Percentiles rank a stretch among this genome's conserved stretches.
These are phyloP conservation scores for Colistium nudipinnis DNA, from an alignment of 2,113 vertebrate genomes.

Conservation along the genomic window DNA sequence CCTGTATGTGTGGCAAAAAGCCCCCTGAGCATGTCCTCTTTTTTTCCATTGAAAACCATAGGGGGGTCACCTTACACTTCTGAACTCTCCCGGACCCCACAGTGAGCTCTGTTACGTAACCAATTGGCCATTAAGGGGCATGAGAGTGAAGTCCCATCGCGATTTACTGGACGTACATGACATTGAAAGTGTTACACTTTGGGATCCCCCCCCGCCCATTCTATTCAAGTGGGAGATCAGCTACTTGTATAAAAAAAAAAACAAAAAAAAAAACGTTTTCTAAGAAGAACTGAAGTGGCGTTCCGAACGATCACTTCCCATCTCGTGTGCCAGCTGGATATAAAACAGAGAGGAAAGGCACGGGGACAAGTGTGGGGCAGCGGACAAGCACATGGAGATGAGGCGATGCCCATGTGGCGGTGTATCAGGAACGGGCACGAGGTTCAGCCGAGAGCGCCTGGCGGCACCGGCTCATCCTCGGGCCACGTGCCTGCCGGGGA, in stretches of 20 bases:
- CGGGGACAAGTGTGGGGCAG: constrained; percentile 9
- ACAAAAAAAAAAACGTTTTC: too few relatives aligned
- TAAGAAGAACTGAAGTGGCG: neutral
- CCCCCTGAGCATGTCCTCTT: neutral
- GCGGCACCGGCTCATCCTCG: constrained; percentile 61
- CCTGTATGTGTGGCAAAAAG: neutral
- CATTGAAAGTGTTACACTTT: constrained; percentile 48
- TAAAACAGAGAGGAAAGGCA: constrained; percentile 15
- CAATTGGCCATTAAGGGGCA: neutral
- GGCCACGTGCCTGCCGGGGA: constrained; percentile 61
- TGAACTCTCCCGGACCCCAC: neutral
- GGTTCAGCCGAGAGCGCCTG: constrained; percentile 63
- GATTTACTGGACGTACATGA: constrained; percentile 18
- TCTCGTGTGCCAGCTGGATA: constrained; percentile 19
- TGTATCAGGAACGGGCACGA: constrained; percentile 45
- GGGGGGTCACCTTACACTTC: constrained; percentile 17
- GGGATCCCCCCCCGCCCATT: too few relatives aligned
- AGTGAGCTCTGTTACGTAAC: constrained; percentile 27
- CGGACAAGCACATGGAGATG: constrained; percentile 45
- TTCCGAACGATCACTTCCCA: neutral
- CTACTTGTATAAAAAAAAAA: too few relatives aligned
- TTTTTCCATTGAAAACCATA: neutral
- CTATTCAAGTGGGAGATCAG: too few relatives aligned
- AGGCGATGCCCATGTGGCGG: constrained; percentile 54
- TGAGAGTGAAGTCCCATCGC: constrained; percentile 16